phyloP scores from a whole-genome alignment of 2,888 invertebrate genomes.

The Eristalinus sepulchralis region DNA sequence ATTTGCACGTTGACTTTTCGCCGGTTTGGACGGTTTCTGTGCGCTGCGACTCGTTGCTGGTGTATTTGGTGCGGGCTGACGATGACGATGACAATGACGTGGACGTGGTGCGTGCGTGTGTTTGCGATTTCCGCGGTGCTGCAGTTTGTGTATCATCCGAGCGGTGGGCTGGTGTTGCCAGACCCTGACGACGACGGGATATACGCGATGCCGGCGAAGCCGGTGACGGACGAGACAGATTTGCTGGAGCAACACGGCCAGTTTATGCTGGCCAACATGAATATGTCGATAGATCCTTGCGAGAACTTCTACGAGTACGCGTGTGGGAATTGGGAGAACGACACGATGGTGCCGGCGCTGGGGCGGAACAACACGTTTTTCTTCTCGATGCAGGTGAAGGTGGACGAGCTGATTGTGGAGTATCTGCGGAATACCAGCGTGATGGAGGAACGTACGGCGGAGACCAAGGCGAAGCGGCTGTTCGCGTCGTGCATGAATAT shows the following conservation, averaged over 20 bases:
- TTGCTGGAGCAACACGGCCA: slow-evolving; percentile 75
- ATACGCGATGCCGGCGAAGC: slow-evolving; percentile 72
- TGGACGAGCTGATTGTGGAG: slow-evolving; percentile 73
- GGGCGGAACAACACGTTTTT: slow-evolving; percentile 75
- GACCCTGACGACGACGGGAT: slow-evolving; percentile 29
- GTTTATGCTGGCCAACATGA: slow-evolving; percentile 76
- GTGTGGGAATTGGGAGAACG: slow-evolving; percentile 76
- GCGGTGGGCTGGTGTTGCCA: slow-evolving; percentile 23
- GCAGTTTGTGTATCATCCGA: neutral
- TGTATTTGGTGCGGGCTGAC: neutral
- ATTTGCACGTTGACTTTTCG: slow-evolving; percentile 61
- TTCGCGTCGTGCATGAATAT: slow-evolving; percentile 74
- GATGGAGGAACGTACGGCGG: slow-evolving; percentile 71
- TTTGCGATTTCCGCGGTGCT: slow-evolving; percentile 7
- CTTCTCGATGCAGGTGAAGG: slow-evolving; percentile 74
- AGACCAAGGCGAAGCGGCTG: slow-evolving; percentile 75
- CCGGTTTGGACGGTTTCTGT: slow-evolving; percentile 34
- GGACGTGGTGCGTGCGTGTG: slow-evolving; percentile 12
- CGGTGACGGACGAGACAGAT: slow-evolving; percentile 75
- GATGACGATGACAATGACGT: slow-evolving; percentile 22
- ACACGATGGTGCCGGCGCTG: slow-evolving; percentile 71
- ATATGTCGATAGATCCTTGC: slow-evolving; percentile 76
- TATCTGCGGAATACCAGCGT: slow-evolving; percentile 75
- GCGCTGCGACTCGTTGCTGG: neutral
- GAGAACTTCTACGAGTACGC: slow-evolving; percentile 78